Evolutionary conservation across 2,888 invertebrate genomes (phyloP).

Genomic region (Archips xylosteana): DNA sequence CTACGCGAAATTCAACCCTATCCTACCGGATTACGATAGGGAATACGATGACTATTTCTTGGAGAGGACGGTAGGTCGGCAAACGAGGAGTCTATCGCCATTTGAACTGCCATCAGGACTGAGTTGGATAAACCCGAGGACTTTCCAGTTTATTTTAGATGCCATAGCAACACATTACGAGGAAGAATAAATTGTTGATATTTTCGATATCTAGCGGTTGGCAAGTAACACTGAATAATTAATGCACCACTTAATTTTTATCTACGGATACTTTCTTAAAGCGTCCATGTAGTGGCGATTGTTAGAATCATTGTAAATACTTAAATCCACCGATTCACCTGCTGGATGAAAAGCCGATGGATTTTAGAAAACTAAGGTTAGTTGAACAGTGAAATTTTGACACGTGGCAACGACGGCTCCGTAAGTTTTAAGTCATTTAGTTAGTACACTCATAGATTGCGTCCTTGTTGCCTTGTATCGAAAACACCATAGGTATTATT

Average conservation of each 20-base stretch:
- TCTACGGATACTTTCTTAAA: not conserved
- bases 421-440: slow-evolving; percentile 34
- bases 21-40: slow-evolving; percentile 91
- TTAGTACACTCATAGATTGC: slow-evolving; percentile 25
- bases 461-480: slow-evolving; percentile 67
- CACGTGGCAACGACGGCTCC: slow-evolving; percentile 57
- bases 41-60: slow-evolving; percentile 91
- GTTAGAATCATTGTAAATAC: slow-evolving; percentile 17
- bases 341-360: not conserved
- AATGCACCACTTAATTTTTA: not conserved
- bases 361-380: not conserved
- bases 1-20: slow-evolving; percentile 94
- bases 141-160: slow-evolving; percentile 89
- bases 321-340: slow-evolving; percentile 5
- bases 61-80: slow-evolving; percentile 87
- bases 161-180: slow-evolving; percentile 74
- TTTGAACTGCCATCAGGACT: slow-evolving; percentile 72
- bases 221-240: slow-evolving; percentile 1
- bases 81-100: slow-evolving; percentile 71
- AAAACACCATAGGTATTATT: slow-evolving; percentile 22
- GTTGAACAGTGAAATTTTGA: slow-evolving; percentile 39
- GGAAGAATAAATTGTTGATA: slow-evolving; percentile 53
- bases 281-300: not conserved
- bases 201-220: not conserved
- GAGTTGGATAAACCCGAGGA: slow-evolving; percentile 86